phyloP scores from a whole-genome alignment of 2,797 vertebrate genomes.

The Phataginus tricuspis region DNA sequence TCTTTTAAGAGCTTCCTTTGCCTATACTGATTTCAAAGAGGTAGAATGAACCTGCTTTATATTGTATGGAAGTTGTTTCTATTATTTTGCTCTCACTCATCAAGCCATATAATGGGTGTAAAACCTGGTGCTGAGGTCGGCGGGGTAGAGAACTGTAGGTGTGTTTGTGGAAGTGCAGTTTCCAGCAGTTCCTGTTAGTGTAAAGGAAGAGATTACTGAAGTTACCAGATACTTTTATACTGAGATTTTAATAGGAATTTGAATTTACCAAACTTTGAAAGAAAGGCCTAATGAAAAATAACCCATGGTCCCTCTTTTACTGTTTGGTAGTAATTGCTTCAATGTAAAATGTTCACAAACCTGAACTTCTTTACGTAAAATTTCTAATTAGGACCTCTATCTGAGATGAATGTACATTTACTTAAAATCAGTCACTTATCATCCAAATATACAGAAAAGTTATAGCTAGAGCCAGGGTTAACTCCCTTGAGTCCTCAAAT shows the following conservation, averaged over 20 bases:
- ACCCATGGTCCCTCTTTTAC: background rate
- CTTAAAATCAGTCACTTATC: constrained; percentile 40
- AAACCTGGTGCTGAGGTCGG: background rate
- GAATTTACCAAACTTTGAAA: constrained; percentile 40
- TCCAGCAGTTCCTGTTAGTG: background rate
- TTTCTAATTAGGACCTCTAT: constrained; percentile 49
- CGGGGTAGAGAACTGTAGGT: background rate
- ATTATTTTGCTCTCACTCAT: constrained; percentile 3
- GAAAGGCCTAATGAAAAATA: constrained; percentile 44
- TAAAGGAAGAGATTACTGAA: background rate
- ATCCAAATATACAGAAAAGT: constrained; percentile 4
- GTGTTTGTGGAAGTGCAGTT: constrained; percentile 37
- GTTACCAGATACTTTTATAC: background rate
- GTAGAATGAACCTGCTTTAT: background rate
- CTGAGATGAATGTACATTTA: constrained; percentile 55
- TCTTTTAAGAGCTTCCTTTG: background rate
- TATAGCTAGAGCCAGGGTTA: background rate
- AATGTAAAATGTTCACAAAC: constrained; percentile 52
- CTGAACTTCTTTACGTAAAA: background rate
- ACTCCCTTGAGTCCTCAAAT: constrained; percentile 53
- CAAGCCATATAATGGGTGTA: background rate
- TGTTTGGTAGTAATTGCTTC: constrained; percentile 39
- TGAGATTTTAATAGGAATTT: constrained; percentile 49
- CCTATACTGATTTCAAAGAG: background rate
- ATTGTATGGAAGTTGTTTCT: background rate